Evolutionary conservation across 1,140 invertebrate species (phyloP), one percentile per base, ranked within the genome.

Genomic region (Colletes gigas): DNA sequence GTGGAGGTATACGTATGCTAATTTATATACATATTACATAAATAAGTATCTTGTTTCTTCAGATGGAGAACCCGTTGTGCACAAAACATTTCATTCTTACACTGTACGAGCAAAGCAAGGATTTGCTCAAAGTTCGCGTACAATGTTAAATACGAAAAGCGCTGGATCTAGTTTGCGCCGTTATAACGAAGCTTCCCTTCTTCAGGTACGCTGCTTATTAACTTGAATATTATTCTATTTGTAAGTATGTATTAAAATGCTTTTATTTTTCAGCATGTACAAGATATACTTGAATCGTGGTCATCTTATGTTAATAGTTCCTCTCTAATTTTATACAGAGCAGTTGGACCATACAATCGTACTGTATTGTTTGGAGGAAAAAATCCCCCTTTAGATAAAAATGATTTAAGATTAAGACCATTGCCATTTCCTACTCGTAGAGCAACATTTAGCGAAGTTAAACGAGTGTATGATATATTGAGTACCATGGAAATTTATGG

Each of bases 11-110:
- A 44, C 5, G 5, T 67, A 5, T 44, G 0, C 21, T 62, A 62
- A 12, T 15, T 9, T 21, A 17, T 84, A 71, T 15, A 7, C 41
- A n/a, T 74, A 41, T 39, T 44, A 21, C 19, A 4, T 15, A 50
- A 60, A n/a, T 21, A 9, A 14, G 0, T 63, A n/a, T 3, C 1
- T 54, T 62, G 19, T 15, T 52, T 67, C 82, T 85, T 30, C 78
- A 94, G 95, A 95, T 65, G 92, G 91, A 8, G 92, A 95, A 83
- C 91, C 95, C 4, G 86, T 96, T n/a, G 90, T 94, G 4, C 97
- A 98, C 89, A 98, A 98, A 92, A 98, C 97, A 1, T 96, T 97
- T 88, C 97, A 98, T 92, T 96, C 96, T 63, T 98, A 98, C 89
- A 97, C 97, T 7, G 96, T 98, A 1, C 91, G 97, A 67, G 95